Percentiles rank a stretch among this genome's conserved stretches.
Evolutionary conservation across 92 coral and sea anemone genomes (phyloP).

Genomic region (Zoanthus solanderi): DNA sequence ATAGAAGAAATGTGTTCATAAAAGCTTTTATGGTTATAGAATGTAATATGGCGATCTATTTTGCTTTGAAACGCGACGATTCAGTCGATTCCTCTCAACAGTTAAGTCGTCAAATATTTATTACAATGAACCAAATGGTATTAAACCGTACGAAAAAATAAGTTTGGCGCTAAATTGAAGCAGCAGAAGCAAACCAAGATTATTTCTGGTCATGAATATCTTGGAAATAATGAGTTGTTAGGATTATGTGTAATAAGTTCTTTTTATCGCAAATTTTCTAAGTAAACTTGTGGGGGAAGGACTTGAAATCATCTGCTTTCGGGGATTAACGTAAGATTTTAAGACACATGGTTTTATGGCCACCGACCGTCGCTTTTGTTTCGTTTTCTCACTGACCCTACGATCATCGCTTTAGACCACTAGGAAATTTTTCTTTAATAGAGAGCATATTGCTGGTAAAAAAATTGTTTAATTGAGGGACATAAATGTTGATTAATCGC

Average conservation of each 20-base stretch:
- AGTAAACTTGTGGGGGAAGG: neutral
- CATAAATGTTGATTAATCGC: conserved; percentile 15
- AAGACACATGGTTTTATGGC: conserved; percentile 21
- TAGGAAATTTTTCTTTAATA: neutral
- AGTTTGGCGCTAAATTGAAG: conserved; percentile 21
- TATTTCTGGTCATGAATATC: neutral
- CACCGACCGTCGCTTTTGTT: neutral
- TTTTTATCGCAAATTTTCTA: neutral
- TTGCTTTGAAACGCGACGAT: neutral
- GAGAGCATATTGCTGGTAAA: neutral
- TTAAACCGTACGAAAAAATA: conserved; percentile 17
- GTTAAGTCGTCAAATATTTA: conserved; percentile 46
- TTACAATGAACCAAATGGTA: conserved; percentile 28
- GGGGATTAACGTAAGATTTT: neutral
- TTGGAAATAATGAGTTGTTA: conserved; percentile 1
- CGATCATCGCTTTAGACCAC: conserved; percentile 2
- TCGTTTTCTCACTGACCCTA: neutral
- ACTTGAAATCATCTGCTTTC: conserved; percentile 35
- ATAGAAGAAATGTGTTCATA: neutral
- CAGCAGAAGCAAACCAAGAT: conserved; percentile 14
- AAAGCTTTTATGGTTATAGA: neutral
- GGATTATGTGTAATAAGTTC: neutral
- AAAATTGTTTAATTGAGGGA: neutral
- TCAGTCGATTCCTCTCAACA: conserved; percentile 8
- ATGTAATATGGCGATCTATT: neutral